Conservation (phyloP, 2,113 vertebrate genomes). For the Peromyscus polionotus region DNA sequence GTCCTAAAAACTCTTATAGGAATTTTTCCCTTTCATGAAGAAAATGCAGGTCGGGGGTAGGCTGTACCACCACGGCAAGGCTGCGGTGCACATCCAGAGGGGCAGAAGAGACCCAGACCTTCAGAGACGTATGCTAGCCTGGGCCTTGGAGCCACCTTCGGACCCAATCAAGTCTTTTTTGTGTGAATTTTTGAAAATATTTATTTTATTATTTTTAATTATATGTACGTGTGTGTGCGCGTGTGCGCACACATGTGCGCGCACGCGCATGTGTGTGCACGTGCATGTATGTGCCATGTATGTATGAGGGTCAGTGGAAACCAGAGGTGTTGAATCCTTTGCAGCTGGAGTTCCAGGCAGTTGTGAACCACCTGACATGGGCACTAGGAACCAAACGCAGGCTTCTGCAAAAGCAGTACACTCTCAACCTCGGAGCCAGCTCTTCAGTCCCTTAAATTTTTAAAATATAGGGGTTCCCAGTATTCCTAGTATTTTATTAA, state of each 20-base stretch:
- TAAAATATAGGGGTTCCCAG: neutral
- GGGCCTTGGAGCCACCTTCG: neutral
- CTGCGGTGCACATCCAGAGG: neutral
- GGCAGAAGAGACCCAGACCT: neutral
- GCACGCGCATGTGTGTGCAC: too few relatives aligned
- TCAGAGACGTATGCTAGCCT: neutral
- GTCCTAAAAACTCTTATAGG: neutral
- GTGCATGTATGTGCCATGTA: neutral
- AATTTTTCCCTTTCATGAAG: neutral
- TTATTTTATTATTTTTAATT: neutral
- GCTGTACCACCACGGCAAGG: neutral
- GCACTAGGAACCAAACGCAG: neutral
- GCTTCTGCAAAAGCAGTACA: neutral
- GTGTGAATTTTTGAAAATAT: neutral
- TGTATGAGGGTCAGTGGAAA: neutral
- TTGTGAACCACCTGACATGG: neutral
- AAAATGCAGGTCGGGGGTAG: neutral
- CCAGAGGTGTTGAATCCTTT: neutral
- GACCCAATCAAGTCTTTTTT: neutral
- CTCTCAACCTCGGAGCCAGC: neutral
- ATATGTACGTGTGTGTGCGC: neutral
- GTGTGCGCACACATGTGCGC: too few relatives aligned
- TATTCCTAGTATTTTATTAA: neutral
- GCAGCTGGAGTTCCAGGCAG: neutral
- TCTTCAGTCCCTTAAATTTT: neutral